phyloP scores from a whole-genome alignment of 2,113 vertebrate genomes.

The Hemicordylus capensis region DNA sequence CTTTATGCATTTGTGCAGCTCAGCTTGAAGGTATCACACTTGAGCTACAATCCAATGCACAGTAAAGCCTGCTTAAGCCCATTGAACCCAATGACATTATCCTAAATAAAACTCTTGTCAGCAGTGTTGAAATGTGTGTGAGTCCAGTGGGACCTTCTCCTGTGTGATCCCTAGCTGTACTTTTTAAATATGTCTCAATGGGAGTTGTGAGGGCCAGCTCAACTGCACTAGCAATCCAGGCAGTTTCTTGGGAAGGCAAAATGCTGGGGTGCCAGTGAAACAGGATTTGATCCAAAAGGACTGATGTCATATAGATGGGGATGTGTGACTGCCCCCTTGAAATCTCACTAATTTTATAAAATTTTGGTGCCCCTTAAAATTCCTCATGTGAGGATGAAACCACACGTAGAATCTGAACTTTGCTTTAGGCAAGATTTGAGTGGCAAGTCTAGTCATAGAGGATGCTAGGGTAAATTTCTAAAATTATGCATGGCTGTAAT shows the following conservation, averaged over 20 bases:
- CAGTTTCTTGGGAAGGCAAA: background rate
- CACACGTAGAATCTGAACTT: too few species aligned
- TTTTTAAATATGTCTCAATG: background rate
- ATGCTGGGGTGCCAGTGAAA: background rate
- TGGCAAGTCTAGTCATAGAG: too few species aligned
- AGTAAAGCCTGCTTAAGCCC: background rate
- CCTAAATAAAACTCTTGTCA: background rate
- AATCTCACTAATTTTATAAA: too few species aligned
- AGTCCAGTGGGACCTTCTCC: background rate
- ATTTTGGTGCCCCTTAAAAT: too few species aligned
- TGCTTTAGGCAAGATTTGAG: too few species aligned
- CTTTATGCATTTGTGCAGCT: background rate
- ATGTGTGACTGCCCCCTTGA: too few species aligned
- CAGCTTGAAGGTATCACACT: background rate
- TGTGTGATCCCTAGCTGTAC: background rate
- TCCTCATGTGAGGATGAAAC: too few species aligned
- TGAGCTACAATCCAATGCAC: background rate
- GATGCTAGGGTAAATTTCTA: too few species aligned
- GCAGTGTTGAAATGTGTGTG: background rate
- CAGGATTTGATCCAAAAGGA: background rate
- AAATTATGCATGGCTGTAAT: too few species aligned
- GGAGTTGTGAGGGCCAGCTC: background rate
- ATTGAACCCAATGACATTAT: background rate
- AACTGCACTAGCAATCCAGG: background rate
- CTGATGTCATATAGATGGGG: background rate